A percentile compares a stretch with the other conserved stretches of the same genome.
Conservation (phyloP, 2,113 vertebrate genomes). For the Chaenocephalus aceratus region DNA sequence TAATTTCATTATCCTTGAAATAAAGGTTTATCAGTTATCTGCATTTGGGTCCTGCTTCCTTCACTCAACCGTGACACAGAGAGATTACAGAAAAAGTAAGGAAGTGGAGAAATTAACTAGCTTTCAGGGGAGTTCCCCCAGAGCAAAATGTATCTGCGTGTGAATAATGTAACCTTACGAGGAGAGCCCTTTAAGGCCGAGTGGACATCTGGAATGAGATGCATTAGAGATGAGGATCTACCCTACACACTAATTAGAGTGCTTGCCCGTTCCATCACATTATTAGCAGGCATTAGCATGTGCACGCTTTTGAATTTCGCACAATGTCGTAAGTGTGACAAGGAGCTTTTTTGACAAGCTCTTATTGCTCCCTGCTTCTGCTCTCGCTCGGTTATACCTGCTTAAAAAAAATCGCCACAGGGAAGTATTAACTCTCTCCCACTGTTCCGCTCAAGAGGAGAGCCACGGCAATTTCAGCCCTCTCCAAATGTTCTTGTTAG, state of each 20-base stretch:
- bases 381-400: neutral
- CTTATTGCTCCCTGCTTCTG: conserved; percentile 3
- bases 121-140: conserved; percentile 34
- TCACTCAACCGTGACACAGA: neutral
- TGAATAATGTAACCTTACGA: conserved; percentile 65
- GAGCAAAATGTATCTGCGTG: conserved; percentile 47
- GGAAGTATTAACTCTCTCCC: conserved; percentile 19
- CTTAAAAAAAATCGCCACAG: conserved; percentile 25
- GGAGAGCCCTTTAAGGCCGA: conserved; percentile 17
- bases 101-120: conserved; percentile 11
- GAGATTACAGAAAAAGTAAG: neutral
- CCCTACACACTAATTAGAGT: conserved; percentile 48
- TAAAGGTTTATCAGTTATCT: no score
- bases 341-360: conserved; percentile 32
- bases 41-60: no score
- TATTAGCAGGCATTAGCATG: conserved; percentile 45
- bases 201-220: conserved; percentile 56
- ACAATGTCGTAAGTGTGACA: conserved; percentile 28
- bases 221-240: conserved; percentile 36
- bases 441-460: conserved; percentile 2
- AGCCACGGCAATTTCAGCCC: conserved; percentile 30
- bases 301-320: conserved; percentile 43
- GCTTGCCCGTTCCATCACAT: conserved; percentile 30
- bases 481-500: neutral
- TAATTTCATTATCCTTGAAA: no score